A percentile compares a stretch with the other conserved stretches of the same genome.
Conservation (phyloP, 1,140 invertebrate genomes). For the Microplitis demolitor region DNA sequence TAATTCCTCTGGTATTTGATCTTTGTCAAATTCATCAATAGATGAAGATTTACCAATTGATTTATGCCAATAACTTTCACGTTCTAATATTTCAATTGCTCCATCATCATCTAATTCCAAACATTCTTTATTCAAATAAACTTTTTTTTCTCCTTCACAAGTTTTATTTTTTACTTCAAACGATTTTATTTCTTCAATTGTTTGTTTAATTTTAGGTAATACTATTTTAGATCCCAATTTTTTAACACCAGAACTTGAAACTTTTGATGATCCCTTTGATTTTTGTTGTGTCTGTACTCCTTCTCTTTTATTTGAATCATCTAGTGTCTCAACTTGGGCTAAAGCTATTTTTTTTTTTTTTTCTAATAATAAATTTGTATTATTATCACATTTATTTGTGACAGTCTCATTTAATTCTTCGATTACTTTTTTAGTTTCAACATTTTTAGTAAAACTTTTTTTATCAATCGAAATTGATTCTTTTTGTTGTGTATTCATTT, state of each 20-base stretch:
- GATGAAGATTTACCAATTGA: slow-evolving; percentile 15
- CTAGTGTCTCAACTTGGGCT: not conserved
- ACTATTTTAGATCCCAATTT: slow-evolving; percentile 38
- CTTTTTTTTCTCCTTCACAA: slow-evolving; percentile 31
- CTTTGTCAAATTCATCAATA: slow-evolving; percentile 35
- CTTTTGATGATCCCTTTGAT: slow-evolving; percentile 20
- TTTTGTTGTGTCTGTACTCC: slow-evolving; percentile 15
- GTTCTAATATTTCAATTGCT: slow-evolving; percentile 19
- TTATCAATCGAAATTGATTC: not conserved
- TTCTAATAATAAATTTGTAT: not conserved
- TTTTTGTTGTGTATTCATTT: not conserved
- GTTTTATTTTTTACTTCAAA: slow-evolving; percentile 23
- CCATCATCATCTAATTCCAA: slow-evolving; percentile 33
- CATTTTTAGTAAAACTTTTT: not conserved
- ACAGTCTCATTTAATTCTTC: not conserved
- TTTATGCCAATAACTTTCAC: slow-evolving; percentile 19
- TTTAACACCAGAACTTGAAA: slow-evolving; percentile 33
- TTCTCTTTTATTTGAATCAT: slow-evolving; percentile 11
- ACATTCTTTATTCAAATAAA: slow-evolving; percentile 27
- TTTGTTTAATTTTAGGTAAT: slow-evolving; percentile 9
- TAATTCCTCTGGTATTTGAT: slow-evolving; percentile 52
- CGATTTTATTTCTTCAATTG: slow-evolving; percentile 30
- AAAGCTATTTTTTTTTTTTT: not conserved
- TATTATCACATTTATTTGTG: not conserved
- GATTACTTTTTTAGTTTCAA: not conserved